Percentiles rank a stretch among this genome's conserved stretches.
Evolutionary conservation across 2,113 vertebrate species (phyloP).

Genomic region (Platichthys stellatus): DNA sequence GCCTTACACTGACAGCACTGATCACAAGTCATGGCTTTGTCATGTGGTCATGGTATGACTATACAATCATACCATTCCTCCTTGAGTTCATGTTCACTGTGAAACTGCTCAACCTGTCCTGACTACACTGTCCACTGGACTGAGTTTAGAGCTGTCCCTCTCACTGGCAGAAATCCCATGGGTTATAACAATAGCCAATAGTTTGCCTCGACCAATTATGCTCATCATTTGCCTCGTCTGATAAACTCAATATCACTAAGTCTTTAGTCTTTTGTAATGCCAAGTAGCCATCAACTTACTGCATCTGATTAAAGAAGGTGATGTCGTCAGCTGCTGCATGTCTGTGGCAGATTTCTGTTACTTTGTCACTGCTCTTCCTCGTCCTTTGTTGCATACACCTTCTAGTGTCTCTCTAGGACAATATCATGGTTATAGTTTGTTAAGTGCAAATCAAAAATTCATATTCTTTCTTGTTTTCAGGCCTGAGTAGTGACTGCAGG

Average conservation of each 20-base stretch:
- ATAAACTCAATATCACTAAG: not conserved
- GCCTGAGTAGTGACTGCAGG: not conserved
- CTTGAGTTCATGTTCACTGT: too few species aligned
- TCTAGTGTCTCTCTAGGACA: too few species aligned
- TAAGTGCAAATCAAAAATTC: not conserved
- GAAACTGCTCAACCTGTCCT: too few species aligned
- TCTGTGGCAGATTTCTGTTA: not conserved
- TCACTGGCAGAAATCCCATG: too few species aligned
- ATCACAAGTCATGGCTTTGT: too few species aligned
- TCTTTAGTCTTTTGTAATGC: not conserved
- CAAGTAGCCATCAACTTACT: not conserved
- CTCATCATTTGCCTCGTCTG: not conserved
- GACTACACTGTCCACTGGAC: too few species aligned
- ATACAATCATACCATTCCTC: too few species aligned
- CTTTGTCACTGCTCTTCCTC: not conserved
- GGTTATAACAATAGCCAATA: too few species aligned
- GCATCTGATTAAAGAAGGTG: not conserved
- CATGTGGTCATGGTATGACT: too few species aligned
- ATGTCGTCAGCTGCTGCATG: not conserved
- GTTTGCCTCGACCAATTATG: too few species aligned
- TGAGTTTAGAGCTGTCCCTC: too few species aligned
- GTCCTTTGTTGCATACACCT: not conserved
- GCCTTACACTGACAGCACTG: too few species aligned
- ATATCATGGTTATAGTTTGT: not conserved
- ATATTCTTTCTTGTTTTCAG: not conserved